These are phyloP conservation scores for Cydia amplana DNA, from an alignment of 1,140 invertebrate species.

Conservation along the genomic window DNA sequence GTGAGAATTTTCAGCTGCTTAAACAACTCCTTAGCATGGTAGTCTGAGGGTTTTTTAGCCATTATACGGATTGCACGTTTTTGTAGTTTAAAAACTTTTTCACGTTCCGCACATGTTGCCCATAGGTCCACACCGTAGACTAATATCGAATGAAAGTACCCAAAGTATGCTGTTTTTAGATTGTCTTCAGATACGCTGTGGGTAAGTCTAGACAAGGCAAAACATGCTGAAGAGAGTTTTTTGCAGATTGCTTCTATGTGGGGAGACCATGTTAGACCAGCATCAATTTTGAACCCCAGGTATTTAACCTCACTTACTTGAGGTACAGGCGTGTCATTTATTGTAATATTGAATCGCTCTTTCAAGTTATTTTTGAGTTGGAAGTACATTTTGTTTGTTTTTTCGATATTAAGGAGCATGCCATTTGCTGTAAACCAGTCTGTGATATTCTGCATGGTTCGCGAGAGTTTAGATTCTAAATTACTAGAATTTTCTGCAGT, in stretches of 20 bases:
- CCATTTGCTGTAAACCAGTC: conserved; percentile 20
- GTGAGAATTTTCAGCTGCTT: too few relatives aligned
- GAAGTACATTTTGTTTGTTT: conserved; percentile 22
- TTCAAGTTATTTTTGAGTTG: background rate
- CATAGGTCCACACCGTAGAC: conserved; percentile 32
- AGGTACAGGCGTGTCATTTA: background rate
- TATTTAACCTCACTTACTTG: background rate
- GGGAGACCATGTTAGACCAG: conserved; percentile 5
- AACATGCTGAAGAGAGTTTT: conserved; percentile 7
- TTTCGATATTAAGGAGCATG: conserved; percentile 7
- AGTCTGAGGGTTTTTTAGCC: background rate
- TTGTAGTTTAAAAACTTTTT: conserved; percentile 12
- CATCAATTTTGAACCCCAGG: conserved; percentile 8
- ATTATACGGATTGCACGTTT: conserved; percentile 30
- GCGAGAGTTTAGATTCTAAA: background rate
- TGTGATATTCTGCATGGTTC: background rate
- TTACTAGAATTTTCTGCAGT: background rate
- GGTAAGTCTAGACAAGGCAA: conserved; percentile 10
- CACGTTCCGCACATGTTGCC: conserved; percentile 19
- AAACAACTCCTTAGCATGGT: too few relatives aligned
- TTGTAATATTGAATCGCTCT: background rate
- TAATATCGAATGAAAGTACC: conserved; percentile 32
- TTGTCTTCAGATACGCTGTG: background rate
- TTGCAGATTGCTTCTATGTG: conserved; percentile 8
- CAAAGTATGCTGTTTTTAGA: conserved; percentile 31